Percentiles rank a stretch among this genome's conserved stretches.
Conservation (phyloP, 2,113 vertebrate species). For the Anas platyrhynchos region DNA sequence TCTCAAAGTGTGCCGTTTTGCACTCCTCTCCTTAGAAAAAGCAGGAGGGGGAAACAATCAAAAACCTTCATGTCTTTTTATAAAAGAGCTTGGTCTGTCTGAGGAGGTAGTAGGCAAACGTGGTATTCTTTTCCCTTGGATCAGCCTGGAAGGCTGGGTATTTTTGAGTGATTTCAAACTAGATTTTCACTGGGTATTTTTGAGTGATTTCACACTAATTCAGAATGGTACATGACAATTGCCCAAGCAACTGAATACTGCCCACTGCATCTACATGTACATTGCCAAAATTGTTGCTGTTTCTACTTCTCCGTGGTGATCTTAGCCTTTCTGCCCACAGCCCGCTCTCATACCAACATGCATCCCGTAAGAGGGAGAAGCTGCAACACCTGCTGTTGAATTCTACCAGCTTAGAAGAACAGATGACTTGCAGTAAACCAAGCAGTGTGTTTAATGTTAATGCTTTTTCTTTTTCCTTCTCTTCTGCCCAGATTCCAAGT, state of each 20-base stretch:
- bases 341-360: not conserved
- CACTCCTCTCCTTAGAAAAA: not conserved
- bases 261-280: not conserved
- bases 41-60: not conserved
- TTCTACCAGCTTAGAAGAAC: not conserved
- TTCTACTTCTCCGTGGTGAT: not conserved
- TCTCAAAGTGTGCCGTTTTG: not conserved
- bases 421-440: not conserved
- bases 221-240: not conserved
- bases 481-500: constrained; percentile 88
- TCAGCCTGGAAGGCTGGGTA: not conserved
- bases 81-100: not conserved
- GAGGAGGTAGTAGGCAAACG: not conserved
- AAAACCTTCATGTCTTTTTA: not conserved
- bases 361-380: not conserved
- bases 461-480: not conserved
- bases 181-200: not conserved
- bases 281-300: not conserved
- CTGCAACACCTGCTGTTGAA: not conserved
- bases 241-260: not conserved
- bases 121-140: not conserved
- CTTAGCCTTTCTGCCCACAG: not conserved
- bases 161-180: not conserved
- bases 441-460: not conserved
- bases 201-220: not conserved